phyloP scores from a whole-genome alignment of 92 coral and sea anemone genomes.

The Isaurus tuberculatus region DNA sequence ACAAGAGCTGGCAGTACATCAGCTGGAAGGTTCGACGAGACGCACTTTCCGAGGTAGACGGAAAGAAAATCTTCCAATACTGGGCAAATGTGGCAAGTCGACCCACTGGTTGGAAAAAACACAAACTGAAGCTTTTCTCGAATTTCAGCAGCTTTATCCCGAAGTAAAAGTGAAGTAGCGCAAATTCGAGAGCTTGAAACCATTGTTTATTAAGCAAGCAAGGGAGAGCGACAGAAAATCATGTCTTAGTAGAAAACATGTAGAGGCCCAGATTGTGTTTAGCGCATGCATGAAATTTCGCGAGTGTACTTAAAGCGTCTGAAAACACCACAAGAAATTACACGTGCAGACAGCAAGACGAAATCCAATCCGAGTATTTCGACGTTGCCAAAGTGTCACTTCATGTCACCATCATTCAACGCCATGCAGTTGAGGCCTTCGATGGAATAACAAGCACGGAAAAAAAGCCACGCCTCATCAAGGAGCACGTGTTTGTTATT shows the following conservation, averaged over 20 bases:
- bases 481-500: conserved; percentile 65
- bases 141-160: conserved; percentile 12
- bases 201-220: conserved; percentile 10
- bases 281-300: not conserved
- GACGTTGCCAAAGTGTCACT: conserved; percentile 48
- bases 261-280: not conserved
- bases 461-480: conserved; percentile 54
- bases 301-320: not conserved
- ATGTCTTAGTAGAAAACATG: conserved; percentile 3
- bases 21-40: not conserved
- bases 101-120: conserved; percentile 12
- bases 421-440: conserved; percentile 56
- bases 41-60: not conserved
- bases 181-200: conserved; percentile 14
- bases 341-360: conserved; percentile 55
- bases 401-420: conserved; percentile 62
- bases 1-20: not conserved
- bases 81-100: conserved; percentile 5
- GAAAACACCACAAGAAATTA: not conserved
- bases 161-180: conserved; percentile 13
- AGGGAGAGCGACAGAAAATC: conserved; percentile 6
- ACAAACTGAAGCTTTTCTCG: conserved; percentile 20
- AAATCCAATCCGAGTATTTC: conserved; percentile 55
- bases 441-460: conserved; percentile 63
- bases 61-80: not conserved